Conservation (phyloP, 1,140 invertebrate genomes). For the Xylocopa sonorina region DNA sequence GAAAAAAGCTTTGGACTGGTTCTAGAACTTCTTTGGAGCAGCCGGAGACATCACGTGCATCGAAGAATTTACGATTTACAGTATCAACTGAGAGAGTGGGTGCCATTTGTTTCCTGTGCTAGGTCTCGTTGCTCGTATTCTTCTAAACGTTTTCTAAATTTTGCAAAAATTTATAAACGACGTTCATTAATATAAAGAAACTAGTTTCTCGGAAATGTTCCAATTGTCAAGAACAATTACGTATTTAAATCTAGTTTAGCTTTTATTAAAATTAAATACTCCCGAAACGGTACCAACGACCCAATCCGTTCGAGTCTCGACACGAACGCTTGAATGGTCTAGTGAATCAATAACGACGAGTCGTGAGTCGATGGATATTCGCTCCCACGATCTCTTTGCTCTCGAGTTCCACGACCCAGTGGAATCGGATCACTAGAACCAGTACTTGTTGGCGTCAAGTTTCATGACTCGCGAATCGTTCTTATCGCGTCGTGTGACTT, state of each 20-base stretch:
- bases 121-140: neutral
- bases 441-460: constrained; percentile 44
- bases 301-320: neutral
- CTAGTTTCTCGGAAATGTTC: no score
- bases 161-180: no score
- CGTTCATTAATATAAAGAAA: no score
- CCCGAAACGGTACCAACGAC: neutral
- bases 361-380: constrained; percentile 41
- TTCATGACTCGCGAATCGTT: constrained; percentile 45
- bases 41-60: neutral
- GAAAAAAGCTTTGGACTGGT: constrained; percentile 65
- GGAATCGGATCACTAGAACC: constrained; percentile 47
- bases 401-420: constrained; percentile 47
- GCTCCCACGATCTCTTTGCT: constrained; percentile 50
- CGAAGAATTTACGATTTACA: neutral
- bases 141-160: no score
- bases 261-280: no score
- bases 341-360: constrained; percentile 19
- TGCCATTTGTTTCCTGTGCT: no score
- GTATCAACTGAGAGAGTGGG: neutral
- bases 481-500: constrained; percentile 41
- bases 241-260: no score
- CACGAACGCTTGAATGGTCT: neutral
- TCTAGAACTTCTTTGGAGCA: constrained; percentile 40
- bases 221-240: no score